Percentiles rank a stretch among this genome's conserved stretches.
phyloP scores from a whole-genome alignment of 2,888 invertebrate genomes.

The Vanessa cardui region DNA sequence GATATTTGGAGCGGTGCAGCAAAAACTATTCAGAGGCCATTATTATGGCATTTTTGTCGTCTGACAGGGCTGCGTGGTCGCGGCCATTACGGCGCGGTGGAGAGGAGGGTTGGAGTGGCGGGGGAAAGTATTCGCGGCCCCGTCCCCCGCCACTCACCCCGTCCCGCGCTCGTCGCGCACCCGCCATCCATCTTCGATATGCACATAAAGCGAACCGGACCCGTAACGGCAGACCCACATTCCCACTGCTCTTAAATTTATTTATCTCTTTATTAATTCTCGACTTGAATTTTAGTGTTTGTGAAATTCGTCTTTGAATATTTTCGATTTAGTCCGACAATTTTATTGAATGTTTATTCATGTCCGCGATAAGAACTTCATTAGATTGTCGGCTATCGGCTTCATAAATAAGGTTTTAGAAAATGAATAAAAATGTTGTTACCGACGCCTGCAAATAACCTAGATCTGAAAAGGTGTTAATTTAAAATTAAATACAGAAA shows the following conservation, averaged over 20 bases:
- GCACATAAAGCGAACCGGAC: constrained; percentile 81
- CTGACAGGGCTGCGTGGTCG: constrained; percentile 78
- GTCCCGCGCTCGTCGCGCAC: constrained; percentile 56
- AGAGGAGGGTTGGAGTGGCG: constrained; percentile 47
- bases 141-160: constrained; percentile 46
- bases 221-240: constrained; percentile 80
- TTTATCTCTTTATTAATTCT: constrained; percentile 83
- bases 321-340: constrained; percentile 39
- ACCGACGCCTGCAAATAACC: constrained; percentile 15
- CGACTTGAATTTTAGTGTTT: constrained; percentile 75
- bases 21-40: constrained; percentile 81
- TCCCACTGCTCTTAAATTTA: constrained; percentile 80
- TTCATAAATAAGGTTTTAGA: constrained; percentile 28
- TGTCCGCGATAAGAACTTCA: constrained; percentile 40
- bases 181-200: constrained; percentile 81
- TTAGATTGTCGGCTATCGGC: constrained; percentile 36
- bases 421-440: constrained; percentile 43
- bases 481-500: constrained; percentile 21
- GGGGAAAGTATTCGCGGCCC: constrained; percentile 50
- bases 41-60: constrained; percentile 84
- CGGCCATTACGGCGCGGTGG: constrained; percentile 71
- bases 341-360: constrained; percentile 42
- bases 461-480: constrained; percentile 21
- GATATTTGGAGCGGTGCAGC: constrained; percentile 81
- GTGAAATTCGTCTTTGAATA: constrained; percentile 46